Conservation (phyloP, 2,797 vertebrate genomes). For the Anguilla marmorata region DNA sequence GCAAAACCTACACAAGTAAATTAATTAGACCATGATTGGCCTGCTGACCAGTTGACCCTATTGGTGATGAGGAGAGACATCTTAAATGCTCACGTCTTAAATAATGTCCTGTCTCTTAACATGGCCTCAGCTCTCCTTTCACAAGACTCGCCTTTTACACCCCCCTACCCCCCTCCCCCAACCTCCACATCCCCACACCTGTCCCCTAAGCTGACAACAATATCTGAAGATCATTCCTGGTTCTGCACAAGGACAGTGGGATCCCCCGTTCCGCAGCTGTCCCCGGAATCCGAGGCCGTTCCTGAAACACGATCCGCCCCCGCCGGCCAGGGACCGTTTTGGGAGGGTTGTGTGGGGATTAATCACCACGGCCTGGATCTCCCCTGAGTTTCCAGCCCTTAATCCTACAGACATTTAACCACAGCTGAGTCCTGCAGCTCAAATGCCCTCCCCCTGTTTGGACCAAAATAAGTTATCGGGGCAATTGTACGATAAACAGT, state of each 20-base stretch:
- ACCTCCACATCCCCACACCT: not conserved
- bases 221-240: conserved; percentile 50
- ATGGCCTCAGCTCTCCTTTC: conserved; percentile 35
- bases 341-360: conserved; percentile 52
- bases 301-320: conserved; percentile 52
- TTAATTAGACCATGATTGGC: not conserved
- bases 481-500: conserved; percentile 33
- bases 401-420: conserved; percentile 49
- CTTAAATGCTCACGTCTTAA: not conserved
- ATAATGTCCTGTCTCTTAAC: not conserved
- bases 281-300: conserved; percentile 52
- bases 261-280: conserved; percentile 49
- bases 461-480: conserved; percentile 24
- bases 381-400: conserved; percentile 52
- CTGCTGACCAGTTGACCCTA: not conserved
- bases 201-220: conserved; percentile 2
- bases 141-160: not conserved
- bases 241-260: conserved; percentile 42
- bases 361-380: conserved; percentile 51
- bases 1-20: not conserved
- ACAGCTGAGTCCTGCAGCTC: conserved; percentile 25
- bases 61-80: not conserved
- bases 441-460: not conserved
- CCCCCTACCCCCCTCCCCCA: not conserved
- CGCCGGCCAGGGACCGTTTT: conserved; percentile 43